phyloP scores from a whole-genome alignment of 2,113 vertebrate species.

The Sander vitreus region DNA sequence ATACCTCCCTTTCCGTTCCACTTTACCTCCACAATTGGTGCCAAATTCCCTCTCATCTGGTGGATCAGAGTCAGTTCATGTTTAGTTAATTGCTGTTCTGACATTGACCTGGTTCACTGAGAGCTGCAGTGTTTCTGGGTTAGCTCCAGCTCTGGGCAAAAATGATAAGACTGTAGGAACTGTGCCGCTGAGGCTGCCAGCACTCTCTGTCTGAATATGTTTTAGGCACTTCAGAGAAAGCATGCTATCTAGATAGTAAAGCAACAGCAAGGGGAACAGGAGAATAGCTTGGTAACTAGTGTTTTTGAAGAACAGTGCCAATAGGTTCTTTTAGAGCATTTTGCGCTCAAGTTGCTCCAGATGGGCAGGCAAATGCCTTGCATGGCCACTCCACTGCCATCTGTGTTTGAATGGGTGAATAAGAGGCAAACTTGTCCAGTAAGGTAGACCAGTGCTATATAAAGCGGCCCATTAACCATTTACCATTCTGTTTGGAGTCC shows the following conservation, averaged over 20 bases:
- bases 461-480: neutral
- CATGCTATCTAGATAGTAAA: neutral
- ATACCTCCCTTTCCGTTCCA: neutral
- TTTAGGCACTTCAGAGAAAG: neutral
- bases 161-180: slow-evolving; percentile 2
- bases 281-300: neutral
- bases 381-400: too few relatives aligned
- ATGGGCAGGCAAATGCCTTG: too few relatives aligned
- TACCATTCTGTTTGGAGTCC: neutral
- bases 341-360: neutral
- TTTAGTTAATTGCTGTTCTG: slow-evolving; percentile 27
- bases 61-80: neutral
- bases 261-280: too few relatives aligned
- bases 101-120: slow-evolving; percentile 42
- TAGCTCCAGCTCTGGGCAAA: slow-evolving; percentile 3
- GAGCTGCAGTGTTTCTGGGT: slow-evolving; percentile 24
- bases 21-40: neutral
- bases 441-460: neutral
- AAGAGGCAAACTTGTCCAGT: too few relatives aligned
- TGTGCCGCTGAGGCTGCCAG: neutral
- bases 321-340: neutral
- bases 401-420: too few relatives aligned
- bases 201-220: neutral
- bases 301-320: neutral
- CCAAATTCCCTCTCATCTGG: neutral